phyloP scores from a whole-genome alignment of 2,888 invertebrate species.

The Steinernema hermaphroditum region DNA sequence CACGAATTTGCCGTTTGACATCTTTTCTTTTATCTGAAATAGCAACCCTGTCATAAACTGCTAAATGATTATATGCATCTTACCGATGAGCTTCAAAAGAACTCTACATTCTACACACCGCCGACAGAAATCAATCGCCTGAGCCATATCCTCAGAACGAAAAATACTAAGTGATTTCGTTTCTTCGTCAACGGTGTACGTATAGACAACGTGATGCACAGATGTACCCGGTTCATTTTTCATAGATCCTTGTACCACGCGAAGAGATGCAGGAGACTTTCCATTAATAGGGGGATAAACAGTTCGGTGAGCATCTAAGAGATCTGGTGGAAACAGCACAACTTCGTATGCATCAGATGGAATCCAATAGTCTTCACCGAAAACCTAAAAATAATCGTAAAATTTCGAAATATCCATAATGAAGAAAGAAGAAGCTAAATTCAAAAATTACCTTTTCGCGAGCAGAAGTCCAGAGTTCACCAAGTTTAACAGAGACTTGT shows the following conservation, averaged over 20 bases:
- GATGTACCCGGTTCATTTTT: slow-evolving; percentile 52
- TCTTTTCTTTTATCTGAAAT: slow-evolving; percentile 39
- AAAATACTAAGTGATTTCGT: slow-evolving; percentile 49
- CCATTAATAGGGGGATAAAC: slow-evolving; percentile 44
- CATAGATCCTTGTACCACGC: slow-evolving; percentile 55
- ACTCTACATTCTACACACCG: slow-evolving; percentile 56
- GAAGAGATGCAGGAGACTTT: slow-evolving; percentile 35
- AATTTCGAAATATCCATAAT: no score
- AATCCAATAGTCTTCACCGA: slow-evolving; percentile 63
- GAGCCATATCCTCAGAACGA: slow-evolving; percentile 52
- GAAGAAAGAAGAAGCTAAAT: no score
- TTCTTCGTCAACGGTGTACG: slow-evolving; percentile 35
- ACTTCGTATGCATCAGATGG: slow-evolving; percentile 59
- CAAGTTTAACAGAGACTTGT: slow-evolving; percentile 55
- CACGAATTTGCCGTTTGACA: slow-evolving; percentile 41
- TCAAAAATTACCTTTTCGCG: slow-evolving; percentile 39
- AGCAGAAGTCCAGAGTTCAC: slow-evolving; percentile 58
- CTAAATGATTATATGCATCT: no score
- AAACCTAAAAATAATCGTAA: slow-evolving; percentile 35
- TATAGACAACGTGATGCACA: slow-evolving; percentile 57
- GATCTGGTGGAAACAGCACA: slow-evolving; percentile 56
- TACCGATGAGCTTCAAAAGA: slow-evolving; percentile 51
- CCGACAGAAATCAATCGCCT: slow-evolving; percentile 58
- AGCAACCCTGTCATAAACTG: no score
- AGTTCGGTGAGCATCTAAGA: slow-evolving; percentile 50